phyloP scores from a whole-genome alignment of 2,113 vertebrate species.

The Cololabis saira region DNA sequence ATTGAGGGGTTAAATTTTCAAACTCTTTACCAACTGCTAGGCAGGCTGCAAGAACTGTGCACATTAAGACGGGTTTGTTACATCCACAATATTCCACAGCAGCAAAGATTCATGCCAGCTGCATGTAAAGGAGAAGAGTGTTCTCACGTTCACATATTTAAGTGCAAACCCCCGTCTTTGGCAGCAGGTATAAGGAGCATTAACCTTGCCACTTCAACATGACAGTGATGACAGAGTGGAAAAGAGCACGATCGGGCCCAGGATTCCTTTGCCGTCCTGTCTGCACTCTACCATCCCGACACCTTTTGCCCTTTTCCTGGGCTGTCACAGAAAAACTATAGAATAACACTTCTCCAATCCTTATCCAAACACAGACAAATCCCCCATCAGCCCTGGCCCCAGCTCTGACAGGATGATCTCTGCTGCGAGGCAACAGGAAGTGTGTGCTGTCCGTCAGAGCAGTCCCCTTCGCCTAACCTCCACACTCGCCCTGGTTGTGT shows the following conservation, averaged over 20 bases:
- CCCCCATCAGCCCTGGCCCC: conserved; percentile 73
- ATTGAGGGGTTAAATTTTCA: no score
- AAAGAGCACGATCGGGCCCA: conserved; percentile 48
- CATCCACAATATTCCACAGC: neutral
- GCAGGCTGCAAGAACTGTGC: no score
- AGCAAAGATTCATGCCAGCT: neutral
- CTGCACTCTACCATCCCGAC: conserved; percentile 69
- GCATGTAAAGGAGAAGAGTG: conserved; percentile 1
- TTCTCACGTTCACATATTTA: conserved; percentile 1
- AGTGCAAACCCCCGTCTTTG: conserved; percentile 24
- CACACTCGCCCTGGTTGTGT: conserved; percentile 63
- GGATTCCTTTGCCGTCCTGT: conserved; percentile 74
- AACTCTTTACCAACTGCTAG: no score
- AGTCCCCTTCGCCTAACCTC: conserved; percentile 67
- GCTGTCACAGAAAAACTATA: conserved; percentile 75
- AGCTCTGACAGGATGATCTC: conserved; percentile 76
- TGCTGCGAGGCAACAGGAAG: conserved; percentile 77
- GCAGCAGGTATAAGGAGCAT: conserved; percentile 27
- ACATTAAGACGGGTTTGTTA: no score
- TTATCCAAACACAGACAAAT: conserved; percentile 82
- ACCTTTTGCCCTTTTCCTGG: conserved; percentile 74
- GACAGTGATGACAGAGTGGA: conserved; percentile 76
- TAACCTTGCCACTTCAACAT: conserved; percentile 65
- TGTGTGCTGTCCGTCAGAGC: conserved; percentile 73
- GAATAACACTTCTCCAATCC: conserved; percentile 82